phyloP scores from a whole-genome alignment of 2,888 invertebrate species.

The Venusia cambrica region DNA sequence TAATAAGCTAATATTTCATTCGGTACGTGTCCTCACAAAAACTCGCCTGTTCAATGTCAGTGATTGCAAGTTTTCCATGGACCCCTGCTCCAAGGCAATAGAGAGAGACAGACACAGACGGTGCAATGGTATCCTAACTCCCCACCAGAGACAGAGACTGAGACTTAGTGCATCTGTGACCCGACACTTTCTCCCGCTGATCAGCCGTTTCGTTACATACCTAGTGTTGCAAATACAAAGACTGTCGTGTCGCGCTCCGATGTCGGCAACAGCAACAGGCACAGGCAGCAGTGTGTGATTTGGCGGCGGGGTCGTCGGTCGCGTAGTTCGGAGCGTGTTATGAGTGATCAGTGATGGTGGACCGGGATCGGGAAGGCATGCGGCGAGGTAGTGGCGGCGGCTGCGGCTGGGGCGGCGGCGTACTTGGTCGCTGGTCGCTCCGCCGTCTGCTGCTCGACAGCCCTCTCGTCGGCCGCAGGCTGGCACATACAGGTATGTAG shows the following conservation, averaged over 20 bases:
- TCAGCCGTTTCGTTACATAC: slow-evolving; percentile 66
- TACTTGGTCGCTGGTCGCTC: slow-evolving; percentile 83
- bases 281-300: slow-evolving; percentile 53
- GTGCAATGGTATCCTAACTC: slow-evolving; percentile 37
- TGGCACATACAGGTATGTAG: slow-evolving; percentile 71
- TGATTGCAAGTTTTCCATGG: slow-evolving; percentile 2
- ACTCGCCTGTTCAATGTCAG: not conserved
- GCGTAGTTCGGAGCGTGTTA: slow-evolving; percentile 41
- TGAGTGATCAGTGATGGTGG: slow-evolving; percentile 70
- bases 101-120: too few species aligned
- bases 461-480: slow-evolving; percentile 84
- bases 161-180: slow-evolving; percentile 53
- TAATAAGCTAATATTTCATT: slow-evolving; percentile 4
- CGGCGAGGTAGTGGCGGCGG: slow-evolving; percentile 66
- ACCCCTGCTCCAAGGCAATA: not conserved
- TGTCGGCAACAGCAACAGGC: too few species aligned
- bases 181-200: slow-evolving; percentile 71
- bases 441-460: slow-evolving; percentile 86
- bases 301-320: slow-evolving; percentile 40
- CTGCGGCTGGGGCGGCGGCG: slow-evolving; percentile 71
- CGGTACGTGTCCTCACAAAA: slow-evolving; percentile 3
- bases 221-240: slow-evolving; percentile 61
- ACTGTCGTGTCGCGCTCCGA: slow-evolving; percentile 37
- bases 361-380: slow-evolving; percentile 66
- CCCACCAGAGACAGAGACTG: slow-evolving; percentile 45